A percentile compares a stretch with the other conserved stretches of the same genome.
phyloP scores from a whole-genome alignment of 2,113 vertebrate genomes.

The Aplodontia rufa region DNA sequence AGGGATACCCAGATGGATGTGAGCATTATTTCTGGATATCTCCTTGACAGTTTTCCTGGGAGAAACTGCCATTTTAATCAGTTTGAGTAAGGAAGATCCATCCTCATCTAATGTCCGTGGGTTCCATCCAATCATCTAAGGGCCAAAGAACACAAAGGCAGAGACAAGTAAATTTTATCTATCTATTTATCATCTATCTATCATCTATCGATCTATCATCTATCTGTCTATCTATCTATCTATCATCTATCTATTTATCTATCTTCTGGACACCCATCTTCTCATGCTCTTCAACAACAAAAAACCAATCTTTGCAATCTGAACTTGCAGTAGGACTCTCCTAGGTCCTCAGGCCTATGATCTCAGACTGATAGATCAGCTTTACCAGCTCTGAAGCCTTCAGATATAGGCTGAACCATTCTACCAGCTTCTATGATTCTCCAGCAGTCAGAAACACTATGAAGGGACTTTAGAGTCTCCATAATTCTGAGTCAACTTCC shows the following conservation, averaged over 20 bases:
- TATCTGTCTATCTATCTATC: too few relatives aligned
- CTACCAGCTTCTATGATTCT: not conserved
- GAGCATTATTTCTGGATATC: not conserved
- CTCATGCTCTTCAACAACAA: not conserved
- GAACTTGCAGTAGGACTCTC: too few relatives aligned
- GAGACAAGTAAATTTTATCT: too few relatives aligned
- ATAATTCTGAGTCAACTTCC: not conserved
- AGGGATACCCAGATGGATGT: not conserved
- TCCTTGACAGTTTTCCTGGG: not conserved
- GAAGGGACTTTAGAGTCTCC: too few relatives aligned
- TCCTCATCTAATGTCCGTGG: not conserved
- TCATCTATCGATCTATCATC: too few relatives aligned
- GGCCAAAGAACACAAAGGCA: not conserved
- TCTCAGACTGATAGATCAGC: not conserved
- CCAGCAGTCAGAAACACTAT: not conserved
- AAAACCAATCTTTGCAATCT: not conserved
- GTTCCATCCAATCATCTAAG: too few relatives aligned
- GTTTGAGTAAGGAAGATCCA: not conserved
- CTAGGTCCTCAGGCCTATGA: not conserved
- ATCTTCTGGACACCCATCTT: not conserved
- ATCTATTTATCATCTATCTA: too few relatives aligned
- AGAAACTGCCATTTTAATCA: not conserved
- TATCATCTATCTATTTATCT: too few relatives aligned
- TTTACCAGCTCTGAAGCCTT: not conserved
- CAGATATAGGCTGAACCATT: not conserved